A percentile compares a stretch with the other conserved stretches of the same genome.
phyloP scores from a whole-genome alignment of 2,113 vertebrate genomes.

The Poeciliopsis prolifica region DNA sequence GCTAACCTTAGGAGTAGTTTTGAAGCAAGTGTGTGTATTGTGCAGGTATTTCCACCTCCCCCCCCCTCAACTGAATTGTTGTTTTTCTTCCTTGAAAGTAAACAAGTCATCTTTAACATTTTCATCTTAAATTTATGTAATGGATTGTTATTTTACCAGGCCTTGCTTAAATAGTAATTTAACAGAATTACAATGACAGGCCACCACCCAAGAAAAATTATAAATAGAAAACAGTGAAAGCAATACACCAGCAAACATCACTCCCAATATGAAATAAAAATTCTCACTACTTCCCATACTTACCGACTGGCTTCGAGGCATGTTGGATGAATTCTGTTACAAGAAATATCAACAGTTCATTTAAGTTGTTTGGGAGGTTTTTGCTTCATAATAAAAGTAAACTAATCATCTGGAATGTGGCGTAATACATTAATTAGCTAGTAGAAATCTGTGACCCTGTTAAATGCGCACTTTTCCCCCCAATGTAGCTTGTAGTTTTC shows the following conservation, averaged over 20 bases:
- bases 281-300: slow-evolving; percentile 50
- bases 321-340: slow-evolving; percentile 64
- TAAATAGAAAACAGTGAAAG: background rate
- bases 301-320: slow-evolving; percentile 58
- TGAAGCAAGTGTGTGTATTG: background rate
- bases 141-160: background rate
- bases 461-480: background rate
- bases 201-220: slow-evolving; percentile 5
- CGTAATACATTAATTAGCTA: background rate
- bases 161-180: background rate
- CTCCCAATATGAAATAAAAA: background rate
- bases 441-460: background rate
- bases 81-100: background rate
- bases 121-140: background rate
- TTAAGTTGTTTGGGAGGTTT: background rate
- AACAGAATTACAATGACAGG: background rate
- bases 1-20: background rate
- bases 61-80: background rate
- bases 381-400: background rate
- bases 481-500: background rate
- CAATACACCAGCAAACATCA: slow-evolving; percentile 22
- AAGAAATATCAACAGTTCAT: slow-evolving; percentile 41
- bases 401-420: background rate
- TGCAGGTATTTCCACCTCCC: background rate
- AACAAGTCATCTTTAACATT: background rate